These are phyloP conservation scores for Drosophila saltans DNA, from an alignment of 1,140 invertebrate genomes.

Conservation along the genomic window DNA sequence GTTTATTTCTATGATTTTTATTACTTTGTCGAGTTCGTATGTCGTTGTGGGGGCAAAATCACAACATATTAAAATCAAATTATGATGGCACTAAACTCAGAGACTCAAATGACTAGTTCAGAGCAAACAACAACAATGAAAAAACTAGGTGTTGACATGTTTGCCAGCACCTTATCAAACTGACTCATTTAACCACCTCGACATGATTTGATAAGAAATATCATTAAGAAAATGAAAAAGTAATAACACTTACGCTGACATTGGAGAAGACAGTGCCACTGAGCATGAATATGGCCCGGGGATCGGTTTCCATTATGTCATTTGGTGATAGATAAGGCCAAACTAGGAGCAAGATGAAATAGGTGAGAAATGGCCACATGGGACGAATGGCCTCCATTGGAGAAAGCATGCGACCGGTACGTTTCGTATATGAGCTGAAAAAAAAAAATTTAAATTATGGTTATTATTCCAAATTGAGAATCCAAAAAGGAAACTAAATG, in stretches of 20 bases:
- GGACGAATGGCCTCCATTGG: constrained; percentile 92
- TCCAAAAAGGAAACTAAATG: too few relatives aligned
- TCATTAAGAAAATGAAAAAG: too few relatives aligned
- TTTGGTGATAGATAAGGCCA: constrained; percentile 92
- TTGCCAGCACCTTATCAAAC: constrained; percentile 4
- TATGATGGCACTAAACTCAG: background rate
- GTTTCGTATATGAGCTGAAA: constrained; percentile 89
- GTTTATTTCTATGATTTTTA: background rate
- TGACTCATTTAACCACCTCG: background rate
- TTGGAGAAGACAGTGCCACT: constrained; percentile 97
- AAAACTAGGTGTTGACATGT: constrained; percentile 1
- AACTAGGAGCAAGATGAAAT: constrained; percentile 89
- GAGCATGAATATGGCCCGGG: constrained; percentile 92
- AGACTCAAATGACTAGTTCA: background rate
- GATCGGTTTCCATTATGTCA: constrained; percentile 91
- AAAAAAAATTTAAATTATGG: background rate
- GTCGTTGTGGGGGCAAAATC: background rate
- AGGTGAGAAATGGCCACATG: constrained; percentile 89
- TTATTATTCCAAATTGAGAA: too few relatives aligned
- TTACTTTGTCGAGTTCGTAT: background rate
- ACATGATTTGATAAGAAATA: constrained; percentile 2
- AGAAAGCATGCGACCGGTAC: constrained; percentile 92
- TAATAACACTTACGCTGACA: constrained; percentile 92
- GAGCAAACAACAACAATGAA: background rate
- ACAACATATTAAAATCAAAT: constrained; percentile 1